Evolutionary conservation across 2,888 invertebrate species (phyloP), one percentile per base, ranked within the genome.

Genomic region (Amphipyra berbera): DNA sequence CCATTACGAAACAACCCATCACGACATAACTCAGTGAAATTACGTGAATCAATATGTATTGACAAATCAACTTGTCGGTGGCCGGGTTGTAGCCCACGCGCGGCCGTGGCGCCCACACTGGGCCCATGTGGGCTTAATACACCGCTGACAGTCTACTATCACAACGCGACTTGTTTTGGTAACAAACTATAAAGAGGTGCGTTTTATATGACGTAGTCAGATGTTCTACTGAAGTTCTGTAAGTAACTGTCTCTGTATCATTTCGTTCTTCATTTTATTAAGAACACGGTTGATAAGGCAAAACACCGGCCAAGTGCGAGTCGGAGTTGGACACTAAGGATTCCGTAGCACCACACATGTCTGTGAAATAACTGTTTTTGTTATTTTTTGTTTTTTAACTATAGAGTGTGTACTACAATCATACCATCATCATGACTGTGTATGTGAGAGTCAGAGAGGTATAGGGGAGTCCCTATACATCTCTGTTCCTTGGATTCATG

Each of bases 41-140:
- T 65, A 70, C 52, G 12, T 52, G 50, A 55, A 75, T 57, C 76
- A 60, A 70, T 75, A 59, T 60, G 50, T 62, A 66, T 75, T 78
- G 72, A 69, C 82, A 73, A 75, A 79, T 79, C 67, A 75, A 68
- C 72, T 48, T 49, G 62, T 37, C 52, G 68, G 70, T 50, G 53
- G 59, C 72, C 70, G 81, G 79, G 85, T 81, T 82, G 83, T 82
- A 85, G 82, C 87, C 85, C 77, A 85, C 86, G 82, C 87, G 44
- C 63, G 78, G 62, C 79, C 83, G 49, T 82, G 82, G 74, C 88
- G 77, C 90, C 90, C 86, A 90, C 91, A 62, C 54, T 64, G 41
- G 68, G 70, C 85, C 85, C 87, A 88, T 81, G 79, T 73, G 71
- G 65, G 73, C 67, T 30, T 30, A 73, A 71, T 64, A 72, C 66